These are phyloP conservation scores for Anas platyrhynchos DNA, from an alignment of 2,113 vertebrate species.

Conservation along the genomic window DNA sequence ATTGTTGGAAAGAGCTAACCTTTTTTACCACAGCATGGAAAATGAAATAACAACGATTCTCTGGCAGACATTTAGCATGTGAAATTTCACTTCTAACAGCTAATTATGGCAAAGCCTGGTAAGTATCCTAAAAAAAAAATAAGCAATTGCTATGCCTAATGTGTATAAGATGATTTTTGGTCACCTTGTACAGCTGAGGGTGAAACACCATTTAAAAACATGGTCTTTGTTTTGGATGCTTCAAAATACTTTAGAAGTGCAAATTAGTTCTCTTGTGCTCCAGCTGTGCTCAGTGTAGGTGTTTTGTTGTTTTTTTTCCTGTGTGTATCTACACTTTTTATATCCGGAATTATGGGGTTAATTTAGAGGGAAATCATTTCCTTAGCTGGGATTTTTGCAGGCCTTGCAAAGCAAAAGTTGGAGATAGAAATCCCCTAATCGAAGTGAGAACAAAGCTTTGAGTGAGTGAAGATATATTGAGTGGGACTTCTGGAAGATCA, in stretches of 20 bases:
- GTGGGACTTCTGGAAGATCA: accelerated
- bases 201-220: neutral
- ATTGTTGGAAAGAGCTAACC: neutral
- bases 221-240: neutral
- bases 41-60: neutral
- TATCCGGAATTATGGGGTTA: neutral
- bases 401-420: neutral
- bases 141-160: neutral
- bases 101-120: neutral
- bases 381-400: neutral
- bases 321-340: neutral
- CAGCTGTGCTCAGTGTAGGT: neutral
- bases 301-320: neutral
- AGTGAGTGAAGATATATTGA: neutral
- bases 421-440: neutral
- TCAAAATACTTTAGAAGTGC: neutral
- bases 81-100: neutral
- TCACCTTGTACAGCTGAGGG: neutral
- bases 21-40: neutral
- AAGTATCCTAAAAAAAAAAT: neutral
- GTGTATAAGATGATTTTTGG: neutral
- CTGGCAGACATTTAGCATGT: neutral
- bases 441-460: neutral
- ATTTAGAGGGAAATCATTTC: neutral
- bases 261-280: neutral